These are phyloP conservation scores for Cataglyphis cursor DNA, from an alignment of 2,888 invertebrate species.

Conservation along the genomic window DNA sequence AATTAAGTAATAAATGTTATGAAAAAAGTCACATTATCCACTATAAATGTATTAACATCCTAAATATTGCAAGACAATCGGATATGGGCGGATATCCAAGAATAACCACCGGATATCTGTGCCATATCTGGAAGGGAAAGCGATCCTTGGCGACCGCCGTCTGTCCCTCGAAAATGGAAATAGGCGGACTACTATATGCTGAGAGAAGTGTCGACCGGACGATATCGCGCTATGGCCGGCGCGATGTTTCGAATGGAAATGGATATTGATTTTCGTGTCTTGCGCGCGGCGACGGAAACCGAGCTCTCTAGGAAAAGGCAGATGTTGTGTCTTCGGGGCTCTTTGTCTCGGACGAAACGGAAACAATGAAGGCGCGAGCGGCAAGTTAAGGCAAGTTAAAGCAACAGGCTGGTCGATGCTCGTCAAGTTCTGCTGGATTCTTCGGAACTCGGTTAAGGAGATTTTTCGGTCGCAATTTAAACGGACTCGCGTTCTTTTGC, in stretches of 20 bases:
- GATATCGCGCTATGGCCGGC: background rate
- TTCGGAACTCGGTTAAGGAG: constrained; percentile 47
- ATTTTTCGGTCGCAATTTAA: constrained; percentile 41
- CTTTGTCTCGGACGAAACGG: constrained; percentile 28
- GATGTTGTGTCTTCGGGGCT: constrained; percentile 44
- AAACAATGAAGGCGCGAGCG: background rate
- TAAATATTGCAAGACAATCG: background rate
- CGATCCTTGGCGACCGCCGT: background rate
- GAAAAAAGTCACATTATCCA: background rate
- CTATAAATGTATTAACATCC: background rate
- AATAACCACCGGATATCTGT: constrained; percentile 30
- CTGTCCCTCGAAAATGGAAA: constrained; percentile 18
- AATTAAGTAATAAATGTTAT: background rate
- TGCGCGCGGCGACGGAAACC: constrained; percentile 9
- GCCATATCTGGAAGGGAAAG: background rate
- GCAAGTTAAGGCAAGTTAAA: constrained; percentile 24
- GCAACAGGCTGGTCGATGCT: constrained; percentile 49
- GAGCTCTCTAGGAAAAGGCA: constrained; percentile 4
- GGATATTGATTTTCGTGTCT: constrained; percentile 54
- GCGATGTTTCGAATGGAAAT: constrained; percentile 49
- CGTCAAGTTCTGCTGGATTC: constrained; percentile 44
- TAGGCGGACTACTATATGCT: background rate
- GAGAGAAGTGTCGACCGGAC: constrained; percentile 18
- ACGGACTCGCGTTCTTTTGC: constrained; percentile 14
- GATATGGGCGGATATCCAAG: background rate